Conservation (phyloP, 2,797 vertebrate genomes). For the Molossus molossus region DNA sequence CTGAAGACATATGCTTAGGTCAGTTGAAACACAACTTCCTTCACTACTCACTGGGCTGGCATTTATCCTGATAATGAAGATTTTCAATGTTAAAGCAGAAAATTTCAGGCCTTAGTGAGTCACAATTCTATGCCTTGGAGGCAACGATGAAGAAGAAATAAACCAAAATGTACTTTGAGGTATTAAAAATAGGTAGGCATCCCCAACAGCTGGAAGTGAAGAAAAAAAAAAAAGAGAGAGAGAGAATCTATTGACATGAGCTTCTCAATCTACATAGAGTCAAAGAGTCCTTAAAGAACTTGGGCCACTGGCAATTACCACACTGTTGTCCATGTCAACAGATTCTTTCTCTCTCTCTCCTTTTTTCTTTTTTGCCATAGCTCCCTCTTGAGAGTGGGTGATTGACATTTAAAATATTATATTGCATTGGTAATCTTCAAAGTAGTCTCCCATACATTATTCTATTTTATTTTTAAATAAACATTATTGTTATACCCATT, state of each 20-base stretch:
- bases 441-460: no score
- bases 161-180: background rate
- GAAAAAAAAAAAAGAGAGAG: background rate
- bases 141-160: background rate
- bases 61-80: background rate
- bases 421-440: no score
- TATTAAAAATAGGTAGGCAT: background rate
- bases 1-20: background rate
- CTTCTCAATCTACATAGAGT: background rate
- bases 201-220: background rate
- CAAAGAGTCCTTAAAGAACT: background rate
- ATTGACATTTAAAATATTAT: no score
- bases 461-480: no score
- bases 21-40: background rate
- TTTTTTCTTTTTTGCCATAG: no score
- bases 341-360: no score
- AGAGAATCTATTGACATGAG: background rate
- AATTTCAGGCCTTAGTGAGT: background rate
- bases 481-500: no score
- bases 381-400: no score
- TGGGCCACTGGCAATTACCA: no score
- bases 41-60: background rate
- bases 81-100: background rate
- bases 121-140: background rate
- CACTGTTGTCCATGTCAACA: no score